Evolutionary conservation across 2,888 invertebrate genomes (phyloP), one percentile per base, ranked within the genome.

Genomic region (Polydrusus cervinus): DNA sequence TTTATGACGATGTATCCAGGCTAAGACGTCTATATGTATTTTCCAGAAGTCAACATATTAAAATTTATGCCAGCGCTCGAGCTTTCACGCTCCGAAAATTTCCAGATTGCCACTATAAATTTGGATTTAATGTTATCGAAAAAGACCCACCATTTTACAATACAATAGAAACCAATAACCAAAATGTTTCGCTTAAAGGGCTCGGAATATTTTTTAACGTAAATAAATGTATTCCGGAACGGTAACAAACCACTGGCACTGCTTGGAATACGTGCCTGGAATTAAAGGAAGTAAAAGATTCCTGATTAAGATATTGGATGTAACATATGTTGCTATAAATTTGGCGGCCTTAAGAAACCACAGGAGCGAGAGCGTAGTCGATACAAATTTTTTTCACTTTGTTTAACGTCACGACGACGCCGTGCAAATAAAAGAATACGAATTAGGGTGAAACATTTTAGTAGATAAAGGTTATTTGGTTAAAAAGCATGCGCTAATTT

Each of bases 71-170:
- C 30, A 18, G 11, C 55, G 18, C 55, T 67, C 55, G 25, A 51
- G 55, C 49, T 18, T 45, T 53, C 55, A 53, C 71, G 71, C 62
- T 71, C 45, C 38, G 64, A 64, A 71, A 62, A 71, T 62, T 71
- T 71, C 62, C 62, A 71, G 64, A 71, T 71, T 62, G 64, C 71
- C 40, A 64, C 71, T 64, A 71, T 71, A 71, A 71, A 71, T 71
- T 62, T 53, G 64, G 64, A 64, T 71, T 71, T 71, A 62, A 71
- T 71, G 45, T 64, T 7, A 71, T 62, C 64, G 71, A 64, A 64
- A 64, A 64, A 64, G 71, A 64, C 71, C 61, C 53, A 71, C 60
- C 71, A 53, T 64, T 67, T 71, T 71, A 64, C 71, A 55, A 71
- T 71, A 71, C 71, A 71, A 71, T 71, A 61, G 71, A 64, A 71